Base-by-base conservation (phyloP, 2,797 vertebrate genomes). In the Tiaroga cobitis region DNA sequence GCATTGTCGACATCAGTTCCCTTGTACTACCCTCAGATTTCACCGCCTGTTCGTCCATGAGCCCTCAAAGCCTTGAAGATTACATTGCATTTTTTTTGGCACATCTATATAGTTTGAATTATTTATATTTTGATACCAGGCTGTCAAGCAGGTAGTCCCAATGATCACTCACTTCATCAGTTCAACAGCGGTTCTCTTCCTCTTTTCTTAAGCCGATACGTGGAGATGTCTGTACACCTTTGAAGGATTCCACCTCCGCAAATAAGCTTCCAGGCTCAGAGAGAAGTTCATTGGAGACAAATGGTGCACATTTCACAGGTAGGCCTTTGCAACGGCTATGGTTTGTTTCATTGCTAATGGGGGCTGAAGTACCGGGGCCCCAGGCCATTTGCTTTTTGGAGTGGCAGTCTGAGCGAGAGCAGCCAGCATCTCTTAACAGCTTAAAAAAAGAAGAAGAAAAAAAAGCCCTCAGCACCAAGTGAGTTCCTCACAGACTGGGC, bases 101-200 rank as follows among this genome's bases (percentile, higher is more conserved):
- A 89, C 87, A 92, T 94, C 91, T 90, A 92, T 93, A 93, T 90
- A 65, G 82, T 91, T 93, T 91, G 90, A 92, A 90, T 92, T 84
- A 68, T 83, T 87, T 92, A 87, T 89, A 92, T 91, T 91, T 90
- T 77, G 84, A 67, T 86, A 89, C n/a, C 34, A 19, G 26, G 32
- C 59, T 68, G n/a, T 70, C 49, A 29, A 21, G 26, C 24, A 49
- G 18, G 16, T 41, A 63, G 19, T 63, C 39, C 61, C 32, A 51
- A n/a, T 69, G 32, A 21, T 78, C 46, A 46, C 81, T 54, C 54
- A 43, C 59, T 56, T 81, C 24, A 37, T 80, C 59, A 75, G 34
- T 80, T 73, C 46, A 56, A 34, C 26, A 18, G 68, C 16, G 8
- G 15, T 43, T 73, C 41, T 70, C 29, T 70, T 78, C 49, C 46